These are phyloP conservation scores for Geotrupes spiniger DNA, from an alignment of 2,888 invertebrate species.

Conservation along the genomic window DNA sequence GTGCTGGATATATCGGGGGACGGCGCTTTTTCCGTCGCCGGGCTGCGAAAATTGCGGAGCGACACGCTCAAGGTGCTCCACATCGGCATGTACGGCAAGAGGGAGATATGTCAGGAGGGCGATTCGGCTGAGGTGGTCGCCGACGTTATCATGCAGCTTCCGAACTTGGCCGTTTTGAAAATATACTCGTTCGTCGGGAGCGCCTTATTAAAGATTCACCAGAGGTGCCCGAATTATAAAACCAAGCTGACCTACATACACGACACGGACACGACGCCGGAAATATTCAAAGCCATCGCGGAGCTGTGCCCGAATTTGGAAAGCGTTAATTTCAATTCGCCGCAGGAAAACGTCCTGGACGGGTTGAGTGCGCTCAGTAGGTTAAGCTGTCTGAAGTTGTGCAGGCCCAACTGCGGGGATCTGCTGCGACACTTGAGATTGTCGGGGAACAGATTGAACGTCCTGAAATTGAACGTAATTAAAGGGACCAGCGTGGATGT, in stretches of 20 bases:
- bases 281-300: constrained; percentile 59
- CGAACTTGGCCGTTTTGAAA: constrained; percentile 62
- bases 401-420: constrained; percentile 62
- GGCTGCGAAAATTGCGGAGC: constrained; percentile 58
- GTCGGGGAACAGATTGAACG: constrained; percentile 42
- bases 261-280: constrained; percentile 60
- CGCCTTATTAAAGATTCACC: constrained; percentile 57
- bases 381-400: constrained; percentile 60
- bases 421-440: constrained; percentile 56
- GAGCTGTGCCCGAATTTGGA: constrained; percentile 62
- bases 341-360: constrained; percentile 56
- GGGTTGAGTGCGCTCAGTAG: constrained; percentile 53
- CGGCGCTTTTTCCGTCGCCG: constrained; percentile 64
- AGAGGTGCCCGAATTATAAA: constrained; percentile 57
- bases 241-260: constrained; percentile 67
- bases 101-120: constrained; percentile 58
- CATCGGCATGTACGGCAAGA: constrained; percentile 69
- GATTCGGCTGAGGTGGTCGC: constrained; percentile 56
- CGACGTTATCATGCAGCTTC: constrained; percentile 60
- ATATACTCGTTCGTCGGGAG: constrained; percentile 69
- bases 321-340: constrained; percentile 64
- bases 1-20: constrained; percentile 69
- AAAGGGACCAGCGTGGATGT: constrained; percentile 40
- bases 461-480: constrained; percentile 40
- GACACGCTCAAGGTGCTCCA: constrained; percentile 61